Evolutionary conservation across 2,113 vertebrate genomes (phyloP), one percentile per base, ranked within the genome.

Genomic region (Apus apus): DNA sequence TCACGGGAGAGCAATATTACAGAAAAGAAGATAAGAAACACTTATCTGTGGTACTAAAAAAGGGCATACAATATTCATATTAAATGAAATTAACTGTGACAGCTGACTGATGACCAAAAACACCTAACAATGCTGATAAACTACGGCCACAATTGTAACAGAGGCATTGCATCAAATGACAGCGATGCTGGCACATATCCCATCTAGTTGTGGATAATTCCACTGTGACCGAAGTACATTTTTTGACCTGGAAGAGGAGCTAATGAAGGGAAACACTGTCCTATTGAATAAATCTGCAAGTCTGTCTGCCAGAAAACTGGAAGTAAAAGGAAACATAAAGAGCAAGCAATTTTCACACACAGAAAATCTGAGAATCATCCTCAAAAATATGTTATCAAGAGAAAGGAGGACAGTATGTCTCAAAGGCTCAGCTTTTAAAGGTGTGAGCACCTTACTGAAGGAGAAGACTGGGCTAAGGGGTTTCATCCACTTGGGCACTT

Each of bases 401-500:
- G 46, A 83, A 82, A 83, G n/a, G 83, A 86, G 32, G 36, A 65
- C 56, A 48, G 26, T n/a, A 25, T 0, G 1, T 22, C 38, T 68
- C 26, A 45, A 88, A 87, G 9, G 61, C 56, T 50, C 46, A 71
- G 48, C 18, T 72, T 66, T 38, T 21, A 43, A 56, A 91, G 29
- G 21, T 29, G 32, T 57, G 38, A 97, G 92, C 91, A 99, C 99
- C 99, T 99, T 99, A 98, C 99, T 99, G 96, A 99, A 99, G 74
- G 99, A 99, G 94, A 99, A 98, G 88, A 99, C 97, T 2, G 99
- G 99, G 61, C 99, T 97, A 21, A 96, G 81, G 3, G 99, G 98
- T 61, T 98, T 98, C 97, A 99, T 98, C 99, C 99, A 99, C 43
- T 93, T 97, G 66, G 99, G 99, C 61, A 99, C 98, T 95, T 99